Conservation (phyloP, 1,140 invertebrate genomes). For the Tetranychus urticae region DNA sequence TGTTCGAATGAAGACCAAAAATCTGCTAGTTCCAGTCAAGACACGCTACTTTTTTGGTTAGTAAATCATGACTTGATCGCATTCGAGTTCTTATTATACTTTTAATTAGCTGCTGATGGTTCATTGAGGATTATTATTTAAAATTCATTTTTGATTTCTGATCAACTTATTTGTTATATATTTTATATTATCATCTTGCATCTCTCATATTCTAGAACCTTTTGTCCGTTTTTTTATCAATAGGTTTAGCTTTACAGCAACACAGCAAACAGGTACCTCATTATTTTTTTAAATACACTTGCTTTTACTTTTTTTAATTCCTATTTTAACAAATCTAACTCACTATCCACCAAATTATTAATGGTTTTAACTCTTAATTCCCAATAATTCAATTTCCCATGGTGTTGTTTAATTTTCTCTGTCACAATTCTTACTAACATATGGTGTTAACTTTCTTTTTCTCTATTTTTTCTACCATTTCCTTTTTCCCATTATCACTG, state of each 20-base stretch:
- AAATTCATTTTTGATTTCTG: not conserved
- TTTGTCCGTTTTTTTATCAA: not conserved
- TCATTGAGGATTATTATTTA: too few relatives aligned
- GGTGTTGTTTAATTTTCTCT: too few relatives aligned
- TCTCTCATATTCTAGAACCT: not conserved
- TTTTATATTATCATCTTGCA: not conserved
- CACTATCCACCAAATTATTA: not conserved
- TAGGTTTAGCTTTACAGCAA: too few relatives aligned
- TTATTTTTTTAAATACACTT: too few relatives aligned
- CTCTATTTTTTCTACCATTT: not conserved
- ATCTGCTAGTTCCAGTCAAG: constrained; percentile 45
- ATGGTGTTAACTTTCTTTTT: not conserved
- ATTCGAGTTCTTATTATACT: too few relatives aligned
- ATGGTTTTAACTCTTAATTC: not conserved
- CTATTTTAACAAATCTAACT: not conserved
- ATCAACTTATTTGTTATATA: not conserved
- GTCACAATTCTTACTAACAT: not conserved
- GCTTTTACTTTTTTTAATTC: too few relatives aligned
- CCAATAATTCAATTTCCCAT: not conserved
- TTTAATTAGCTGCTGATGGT: too few relatives aligned
- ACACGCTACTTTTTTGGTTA: constrained; percentile 59
- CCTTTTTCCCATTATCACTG: not conserved
- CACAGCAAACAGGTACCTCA: too few relatives aligned
- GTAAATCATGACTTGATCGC: constrained; percentile 9
- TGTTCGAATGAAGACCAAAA: constrained; percentile 58